These are phyloP conservation scores for Megathymus violae DNA, from an alignment of 1,140 invertebrate genomes.

Conservation along the genomic window DNA sequence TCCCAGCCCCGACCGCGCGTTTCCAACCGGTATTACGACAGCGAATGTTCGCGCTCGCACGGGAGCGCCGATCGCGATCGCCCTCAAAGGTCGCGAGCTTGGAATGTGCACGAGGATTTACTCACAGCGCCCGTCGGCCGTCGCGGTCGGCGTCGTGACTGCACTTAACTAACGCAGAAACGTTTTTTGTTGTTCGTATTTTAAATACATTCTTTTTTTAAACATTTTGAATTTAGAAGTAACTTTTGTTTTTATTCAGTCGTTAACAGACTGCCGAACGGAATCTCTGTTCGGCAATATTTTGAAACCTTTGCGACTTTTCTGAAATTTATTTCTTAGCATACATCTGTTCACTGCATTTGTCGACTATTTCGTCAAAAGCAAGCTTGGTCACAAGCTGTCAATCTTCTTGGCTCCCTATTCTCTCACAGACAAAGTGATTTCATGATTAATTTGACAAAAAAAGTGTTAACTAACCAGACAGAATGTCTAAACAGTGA, in stretches of 20 bases:
- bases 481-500: too few relatives aligned
- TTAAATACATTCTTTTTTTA: not conserved
- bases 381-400: too few relatives aligned
- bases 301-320: too few relatives aligned
- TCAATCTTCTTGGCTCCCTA: too few relatives aligned
- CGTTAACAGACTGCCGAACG: not conserved
- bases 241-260: not conserved
- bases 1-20: slow-evolving; percentile 4
- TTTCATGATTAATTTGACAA: too few relatives aligned
- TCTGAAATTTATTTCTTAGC: too few relatives aligned
- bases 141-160: not conserved
- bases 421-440: too few relatives aligned
- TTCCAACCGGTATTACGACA: slow-evolving; percentile 21
- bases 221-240: not conserved
- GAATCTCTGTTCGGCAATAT: too few relatives aligned
- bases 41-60: slow-evolving; percentile 10
- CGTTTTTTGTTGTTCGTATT: not conserved
- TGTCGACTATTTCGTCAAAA: too few relatives aligned
- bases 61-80: slow-evolving; percentile 16
- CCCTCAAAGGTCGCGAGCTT: slow-evolving; percentile 19
- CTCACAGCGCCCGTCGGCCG: not conserved
- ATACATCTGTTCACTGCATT: too few relatives aligned
- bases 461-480: too few relatives aligned
- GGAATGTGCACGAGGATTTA: slow-evolving; percentile 16
- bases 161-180: not conserved